Evolutionary conservation across 1,140 invertebrate genomes (phyloP).

Genomic region (Adelges cooleyi): DNA sequence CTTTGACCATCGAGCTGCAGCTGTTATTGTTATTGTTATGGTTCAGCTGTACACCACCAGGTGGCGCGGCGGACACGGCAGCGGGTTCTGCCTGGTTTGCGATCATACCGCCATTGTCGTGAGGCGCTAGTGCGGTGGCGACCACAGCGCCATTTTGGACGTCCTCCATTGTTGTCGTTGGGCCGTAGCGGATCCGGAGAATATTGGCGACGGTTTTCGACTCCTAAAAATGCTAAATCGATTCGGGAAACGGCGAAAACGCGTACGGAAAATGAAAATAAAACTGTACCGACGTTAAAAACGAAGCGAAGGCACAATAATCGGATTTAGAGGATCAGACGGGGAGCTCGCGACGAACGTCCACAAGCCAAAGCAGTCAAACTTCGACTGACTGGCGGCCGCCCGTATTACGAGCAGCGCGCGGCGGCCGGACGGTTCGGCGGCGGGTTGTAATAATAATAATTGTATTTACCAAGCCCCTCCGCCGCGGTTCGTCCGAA

Average conservation of each 20-base stretch:
- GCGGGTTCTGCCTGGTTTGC: not conserved
- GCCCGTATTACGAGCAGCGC: not conserved
- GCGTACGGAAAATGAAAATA: too few species aligned
- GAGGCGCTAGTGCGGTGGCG: not conserved
- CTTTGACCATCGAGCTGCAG: not conserved
- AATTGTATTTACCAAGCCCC: not conserved
- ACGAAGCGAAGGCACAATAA: too few species aligned
- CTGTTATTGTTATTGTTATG: not conserved
- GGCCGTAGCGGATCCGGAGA: not conserved
- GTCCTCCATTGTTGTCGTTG: slow-evolving; percentile 19
- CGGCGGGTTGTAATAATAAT: not conserved
- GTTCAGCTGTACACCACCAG: not conserved
- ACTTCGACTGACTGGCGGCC: slow-evolving; percentile 5
- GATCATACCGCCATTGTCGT: slow-evolving; percentile 13
- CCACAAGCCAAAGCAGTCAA: slow-evolving; percentile 24
- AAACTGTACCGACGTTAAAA: too few species aligned
- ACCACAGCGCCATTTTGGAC: slow-evolving; percentile 11
- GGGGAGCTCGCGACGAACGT: not conserved
- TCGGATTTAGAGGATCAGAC: too few species aligned
- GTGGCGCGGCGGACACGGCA: not conserved
- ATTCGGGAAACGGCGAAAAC: too few species aligned
- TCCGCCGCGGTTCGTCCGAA: not conserved
- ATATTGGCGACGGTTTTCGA: not conserved
- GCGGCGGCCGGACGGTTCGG: not conserved
- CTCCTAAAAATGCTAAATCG: too few species aligned